phyloP scores from a whole-genome alignment of 2,113 vertebrate species.

The Lampris incognitus region DNA sequence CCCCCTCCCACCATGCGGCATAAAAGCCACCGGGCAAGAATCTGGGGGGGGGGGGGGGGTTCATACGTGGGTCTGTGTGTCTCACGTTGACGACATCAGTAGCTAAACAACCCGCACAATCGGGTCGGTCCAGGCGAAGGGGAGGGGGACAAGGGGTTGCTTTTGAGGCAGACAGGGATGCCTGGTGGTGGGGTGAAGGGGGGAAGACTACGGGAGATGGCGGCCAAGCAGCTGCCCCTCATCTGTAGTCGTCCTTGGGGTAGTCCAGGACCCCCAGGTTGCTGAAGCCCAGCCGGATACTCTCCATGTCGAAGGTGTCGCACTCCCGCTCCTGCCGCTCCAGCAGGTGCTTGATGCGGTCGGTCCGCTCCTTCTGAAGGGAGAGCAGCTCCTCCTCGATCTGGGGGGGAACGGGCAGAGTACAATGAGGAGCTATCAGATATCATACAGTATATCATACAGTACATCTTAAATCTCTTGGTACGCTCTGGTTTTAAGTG shows the following conservation, averaged over 20 bases:
- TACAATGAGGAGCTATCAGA: neutral
- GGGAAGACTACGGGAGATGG: slow-evolving; percentile 11
- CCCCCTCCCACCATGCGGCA: slow-evolving; percentile 21
- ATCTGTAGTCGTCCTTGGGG: slow-evolving; percentile 99
- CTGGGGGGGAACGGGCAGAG: slow-evolving; percentile 71
- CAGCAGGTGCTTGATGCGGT: slow-evolving; percentile 94
- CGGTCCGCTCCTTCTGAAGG: slow-evolving; percentile 98
- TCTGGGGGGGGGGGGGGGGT: slow-evolving; percentile 64
- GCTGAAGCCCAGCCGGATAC: slow-evolving; percentile 93
- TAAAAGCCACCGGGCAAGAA: slow-evolving; percentile 23
- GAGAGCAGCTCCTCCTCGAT: slow-evolving; percentile 98
- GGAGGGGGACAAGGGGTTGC: slow-evolving; percentile 23
- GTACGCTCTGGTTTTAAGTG: no score
- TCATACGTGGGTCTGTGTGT: slow-evolving; percentile 36
- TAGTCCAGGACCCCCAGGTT: slow-evolving; percentile 95
- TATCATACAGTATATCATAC: neutral
- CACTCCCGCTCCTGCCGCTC: slow-evolving; percentile 96
- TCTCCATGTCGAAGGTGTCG: slow-evolving; percentile 97
- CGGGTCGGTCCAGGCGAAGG: slow-evolving; percentile 33
- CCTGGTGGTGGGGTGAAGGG: neutral
- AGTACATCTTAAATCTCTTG: no score
- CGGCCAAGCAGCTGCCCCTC: slow-evolving; percentile 78
- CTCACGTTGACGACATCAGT: slow-evolving; percentile 77
- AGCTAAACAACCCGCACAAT: slow-evolving; percentile 81
- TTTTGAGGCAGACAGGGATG: slow-evolving; percentile 39